Evolutionary conservation across 1,140 invertebrate genomes (phyloP).

Genomic region (Drosophila kanapiae): DNA sequence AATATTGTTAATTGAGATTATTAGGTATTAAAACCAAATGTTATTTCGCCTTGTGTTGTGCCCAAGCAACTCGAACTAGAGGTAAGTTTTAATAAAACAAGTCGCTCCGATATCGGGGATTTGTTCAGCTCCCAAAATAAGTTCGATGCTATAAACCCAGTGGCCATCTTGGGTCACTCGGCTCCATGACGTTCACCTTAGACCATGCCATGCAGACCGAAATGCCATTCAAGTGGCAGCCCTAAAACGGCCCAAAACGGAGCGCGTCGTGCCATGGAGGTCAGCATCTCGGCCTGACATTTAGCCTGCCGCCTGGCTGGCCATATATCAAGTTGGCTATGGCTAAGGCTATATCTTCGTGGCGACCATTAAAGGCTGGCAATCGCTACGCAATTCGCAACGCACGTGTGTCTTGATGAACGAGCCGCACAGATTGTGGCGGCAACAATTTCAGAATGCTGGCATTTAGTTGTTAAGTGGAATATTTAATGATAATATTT

Average conservation of each 20-base stretch:
- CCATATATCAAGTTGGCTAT: slow-evolving; percentile 40
- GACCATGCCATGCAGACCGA: slow-evolving; percentile 46
- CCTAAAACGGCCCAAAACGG: slow-evolving; percentile 73
- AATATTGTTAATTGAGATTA: slow-evolving; percentile 59
- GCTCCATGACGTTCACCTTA: slow-evolving; percentile 36
- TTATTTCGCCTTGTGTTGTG: slow-evolving; percentile 29
- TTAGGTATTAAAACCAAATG: slow-evolving; percentile 35
- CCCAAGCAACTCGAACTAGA: slow-evolving; percentile 1
- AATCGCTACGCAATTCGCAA: slow-evolving; percentile 70
- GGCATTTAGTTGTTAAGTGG: slow-evolving; percentile 67
- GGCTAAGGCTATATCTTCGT: slow-evolving; percentile 22
- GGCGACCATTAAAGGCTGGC: slow-evolving; percentile 33
- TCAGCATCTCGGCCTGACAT: slow-evolving; percentile 72
- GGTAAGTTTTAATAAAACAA: slow-evolving; percentile 13
- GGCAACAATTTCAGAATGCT: slow-evolving; percentile 65
- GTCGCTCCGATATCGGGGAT: background rate
- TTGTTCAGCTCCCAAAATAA: slow-evolving; percentile 30
- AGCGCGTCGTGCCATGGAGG: slow-evolving; percentile 68
- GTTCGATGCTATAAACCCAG: slow-evolving; percentile 12
- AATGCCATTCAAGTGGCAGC: slow-evolving; percentile 62
- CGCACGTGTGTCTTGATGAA: slow-evolving; percentile 74
- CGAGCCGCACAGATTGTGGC: slow-evolving; percentile 25
- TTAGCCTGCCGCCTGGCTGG: slow-evolving; percentile 53
- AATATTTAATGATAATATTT: slow-evolving; percentile 70
- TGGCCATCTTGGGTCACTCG: slow-evolving; percentile 24